Evolutionary conservation across 2,113 vertebrate species (phyloP), one percentile per base, ranked within the genome.

Genomic region (Prionailurus bengalensis): DNA sequence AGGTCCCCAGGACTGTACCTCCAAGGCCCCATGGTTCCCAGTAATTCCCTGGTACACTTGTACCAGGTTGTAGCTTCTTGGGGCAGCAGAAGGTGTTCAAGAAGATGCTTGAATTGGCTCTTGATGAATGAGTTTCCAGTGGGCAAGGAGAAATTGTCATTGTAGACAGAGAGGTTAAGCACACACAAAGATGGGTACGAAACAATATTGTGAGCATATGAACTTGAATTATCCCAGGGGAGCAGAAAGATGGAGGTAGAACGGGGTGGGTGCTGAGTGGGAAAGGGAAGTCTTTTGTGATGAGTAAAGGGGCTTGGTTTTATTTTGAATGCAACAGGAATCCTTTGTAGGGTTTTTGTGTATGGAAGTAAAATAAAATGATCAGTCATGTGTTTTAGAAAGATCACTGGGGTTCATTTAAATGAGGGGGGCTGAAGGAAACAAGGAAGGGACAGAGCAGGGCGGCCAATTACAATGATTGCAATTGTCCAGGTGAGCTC

Each of bases 401-500:
- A 91, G 27, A 23, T 71, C 17, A 19, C 42, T 55, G 65, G 53
- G 27, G 21, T 66, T 80, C 66, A 21, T 36, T 15, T n/a, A 51
- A 76, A 27, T 3, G 7, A 39, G 51, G 31, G 42, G 51, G 42
- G 51, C 8, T 17, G 29, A 51, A 71, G 63, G 51, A 89, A 31
- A n/a, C 15, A 70, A 25, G 65, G 31, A 58, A 70, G 48, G 13
- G 31, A 65, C 17, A 63, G 31, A 89, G 81, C 1, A 21, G 39
- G 48, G 39, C 0, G 0, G 25, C 25, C 27, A 5, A n/a, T 61
- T 17, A 65, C 0, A 7, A 55, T n/a, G 33, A 42, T 2, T 11
- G 7, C 16, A 5, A 0, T 7, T 86, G 51, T 61, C 29, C 6
- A 27, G 51, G 42, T 68, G 25, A 95, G 36, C 36, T 14, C 4